These are phyloP conservation scores for Lamellibrachia columna DNA, from an alignment of 2,888 invertebrate genomes.

Conservation along the genomic window DNA sequence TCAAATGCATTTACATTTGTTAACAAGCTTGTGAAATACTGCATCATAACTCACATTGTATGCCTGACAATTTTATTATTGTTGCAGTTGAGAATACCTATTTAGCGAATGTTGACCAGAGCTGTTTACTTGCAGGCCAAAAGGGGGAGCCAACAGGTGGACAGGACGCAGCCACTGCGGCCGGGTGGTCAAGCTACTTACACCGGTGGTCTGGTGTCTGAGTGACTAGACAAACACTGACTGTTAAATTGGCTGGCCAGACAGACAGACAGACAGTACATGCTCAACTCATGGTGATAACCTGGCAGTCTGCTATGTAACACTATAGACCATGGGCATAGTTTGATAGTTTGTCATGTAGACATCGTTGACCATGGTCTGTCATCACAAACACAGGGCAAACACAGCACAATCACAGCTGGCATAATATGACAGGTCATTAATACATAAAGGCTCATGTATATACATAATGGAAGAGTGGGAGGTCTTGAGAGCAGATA, in stretches of 20 bases:
- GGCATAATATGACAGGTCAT: not conserved
- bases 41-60: no score
- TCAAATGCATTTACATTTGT: no score
- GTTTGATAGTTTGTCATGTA: not conserved
- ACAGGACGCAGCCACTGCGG: slow-evolving; percentile 33
- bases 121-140: slow-evolving; percentile 42
- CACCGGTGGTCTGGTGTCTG: slow-evolving; percentile 60
- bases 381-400: not conserved
- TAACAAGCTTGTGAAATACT: no score
- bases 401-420: not conserved
- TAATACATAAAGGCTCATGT: not conserved
- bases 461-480: not conserved
- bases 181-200: slow-evolving; percentile 60
- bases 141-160: slow-evolving; percentile 45
- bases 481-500: not conserved
- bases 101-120: not conserved
- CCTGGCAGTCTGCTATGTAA: not conserved
- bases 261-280: not conserved
- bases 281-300: not conserved
- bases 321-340: not conserved
- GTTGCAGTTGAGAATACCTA: not conserved
- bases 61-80: not conserved
- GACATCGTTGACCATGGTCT: not conserved
- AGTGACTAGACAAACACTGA: not conserved
- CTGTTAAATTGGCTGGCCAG: not conserved